Percentiles rank a stretch among this genome's conserved stretches.
Conservation (phyloP, 2,888 invertebrate genomes). For the Chrysotoxum bicinctum region DNA sequence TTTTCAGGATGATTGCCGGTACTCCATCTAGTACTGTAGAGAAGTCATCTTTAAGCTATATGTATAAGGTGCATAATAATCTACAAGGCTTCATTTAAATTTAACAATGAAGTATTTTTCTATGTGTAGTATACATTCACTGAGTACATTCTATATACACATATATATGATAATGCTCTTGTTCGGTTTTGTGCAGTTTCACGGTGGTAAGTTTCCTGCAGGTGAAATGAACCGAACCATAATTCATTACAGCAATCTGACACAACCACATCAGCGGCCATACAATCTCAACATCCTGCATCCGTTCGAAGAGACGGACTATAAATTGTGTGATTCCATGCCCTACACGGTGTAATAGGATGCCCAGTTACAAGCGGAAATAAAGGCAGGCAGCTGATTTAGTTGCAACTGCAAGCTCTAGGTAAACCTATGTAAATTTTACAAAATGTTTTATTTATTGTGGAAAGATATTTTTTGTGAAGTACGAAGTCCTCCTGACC, state of each 20-base stretch:
- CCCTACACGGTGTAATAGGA: slow-evolving; percentile 41
- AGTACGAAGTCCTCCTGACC: background rate
- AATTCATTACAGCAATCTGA: slow-evolving; percentile 61
- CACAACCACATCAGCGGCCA: slow-evolving; percentile 55
- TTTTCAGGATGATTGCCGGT: no score
- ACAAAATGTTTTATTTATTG: slow-evolving; percentile 6
- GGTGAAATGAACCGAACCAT: slow-evolving; percentile 49
- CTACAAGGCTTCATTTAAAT: no score
- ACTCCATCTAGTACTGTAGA: no score
- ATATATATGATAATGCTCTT: background rate
- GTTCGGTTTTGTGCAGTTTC: slow-evolving; percentile 29
- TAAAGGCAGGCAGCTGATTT: slow-evolving; percentile 45
- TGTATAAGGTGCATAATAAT: no score
- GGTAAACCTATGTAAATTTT: background rate
- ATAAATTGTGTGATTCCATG: slow-evolving; percentile 56
- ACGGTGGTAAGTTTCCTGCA: slow-evolving; percentile 38
- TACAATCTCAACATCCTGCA: slow-evolving; percentile 60
- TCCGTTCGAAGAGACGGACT: slow-evolving; percentile 36
- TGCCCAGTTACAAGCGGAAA: slow-evolving; percentile 51
- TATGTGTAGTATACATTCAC: background rate
- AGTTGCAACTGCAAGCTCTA: slow-evolving; percentile 5
- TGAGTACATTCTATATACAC: background rate
- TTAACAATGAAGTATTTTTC: no score
- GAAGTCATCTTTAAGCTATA: no score
- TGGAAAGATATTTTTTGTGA: slow-evolving; percentile 14